Conservation (phyloP, 2,888 invertebrate species). For the Agrochola lota region DNA sequence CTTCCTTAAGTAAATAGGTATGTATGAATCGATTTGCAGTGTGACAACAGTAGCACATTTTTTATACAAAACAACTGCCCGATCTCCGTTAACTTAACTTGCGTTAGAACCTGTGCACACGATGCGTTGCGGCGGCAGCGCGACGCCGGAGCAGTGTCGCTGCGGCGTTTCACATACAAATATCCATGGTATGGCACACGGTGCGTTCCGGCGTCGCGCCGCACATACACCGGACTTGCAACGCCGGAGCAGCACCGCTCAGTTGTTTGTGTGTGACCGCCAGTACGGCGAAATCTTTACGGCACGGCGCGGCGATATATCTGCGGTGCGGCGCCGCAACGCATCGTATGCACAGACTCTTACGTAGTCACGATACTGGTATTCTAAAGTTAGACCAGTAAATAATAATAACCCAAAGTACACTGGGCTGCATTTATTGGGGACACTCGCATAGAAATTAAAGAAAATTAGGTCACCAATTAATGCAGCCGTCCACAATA, state of each 20-base stretch:
- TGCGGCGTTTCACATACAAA: too few species aligned
- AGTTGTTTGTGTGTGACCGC: too few species aligned
- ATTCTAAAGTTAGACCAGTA: slow-evolving; percentile 5
- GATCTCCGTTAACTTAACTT: slow-evolving; percentile 8
- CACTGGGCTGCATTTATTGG: neutral
- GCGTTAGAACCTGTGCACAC: neutral
- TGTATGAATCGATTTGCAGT: neutral
- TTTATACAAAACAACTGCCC: slow-evolving; percentile 8
- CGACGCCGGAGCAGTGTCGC: too few species aligned
- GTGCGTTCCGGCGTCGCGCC: too few species aligned
- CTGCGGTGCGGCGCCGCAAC: too few species aligned
- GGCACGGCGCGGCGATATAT: too few species aligned
- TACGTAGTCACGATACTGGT: slow-evolving; percentile 8
- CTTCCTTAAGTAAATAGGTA: slow-evolving; percentile 8
- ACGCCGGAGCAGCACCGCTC: too few species aligned
- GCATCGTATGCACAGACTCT: too few species aligned
- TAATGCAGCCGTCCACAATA: neutral
- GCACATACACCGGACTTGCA: too few species aligned
- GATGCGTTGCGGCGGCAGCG: too few species aligned
- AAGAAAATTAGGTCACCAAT: neutral
- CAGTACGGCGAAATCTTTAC: too few species aligned
- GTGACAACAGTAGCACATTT: neutral
- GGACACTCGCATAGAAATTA: neutral
- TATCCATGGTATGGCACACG: too few species aligned
- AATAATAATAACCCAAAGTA: neutral